Evolutionary conservation across 2,113 vertebrate genomes (phyloP).

Genomic region (Sylvicapra grimmia): DNA sequence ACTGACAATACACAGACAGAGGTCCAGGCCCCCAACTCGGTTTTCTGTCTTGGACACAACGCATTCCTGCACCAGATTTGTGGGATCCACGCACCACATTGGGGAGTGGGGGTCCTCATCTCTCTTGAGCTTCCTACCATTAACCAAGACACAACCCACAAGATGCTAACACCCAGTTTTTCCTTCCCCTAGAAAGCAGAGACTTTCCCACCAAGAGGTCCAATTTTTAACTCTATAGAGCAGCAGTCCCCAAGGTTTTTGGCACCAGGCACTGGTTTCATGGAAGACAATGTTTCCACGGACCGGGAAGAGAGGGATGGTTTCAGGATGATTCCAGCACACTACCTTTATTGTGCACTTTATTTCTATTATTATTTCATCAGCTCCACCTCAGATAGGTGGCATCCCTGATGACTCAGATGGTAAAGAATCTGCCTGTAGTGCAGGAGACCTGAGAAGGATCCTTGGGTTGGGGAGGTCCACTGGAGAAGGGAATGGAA

Average conservation of each 20-base stretch:
- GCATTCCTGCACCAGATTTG: neutral
- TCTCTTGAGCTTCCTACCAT: neutral
- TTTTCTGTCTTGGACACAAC: neutral
- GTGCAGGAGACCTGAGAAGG: neutral
- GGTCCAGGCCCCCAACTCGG: too few relatives aligned
- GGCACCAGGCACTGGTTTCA: neutral
- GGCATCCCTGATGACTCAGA: neutral
- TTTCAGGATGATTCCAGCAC: neutral
- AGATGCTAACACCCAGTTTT: neutral
- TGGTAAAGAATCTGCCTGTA: neutral
- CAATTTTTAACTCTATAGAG: neutral
- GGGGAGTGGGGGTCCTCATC: neutral
- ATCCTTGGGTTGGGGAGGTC: neutral
- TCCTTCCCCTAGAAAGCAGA: neutral
- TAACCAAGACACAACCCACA: neutral
- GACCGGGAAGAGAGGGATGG: neutral
- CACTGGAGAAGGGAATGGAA: neutral
- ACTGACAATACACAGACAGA: neutral
- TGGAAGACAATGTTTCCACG: neutral
- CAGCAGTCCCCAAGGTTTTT: neutral
- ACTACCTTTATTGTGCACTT: neutral
- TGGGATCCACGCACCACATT: accelerated
- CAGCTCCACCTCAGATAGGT: neutral
- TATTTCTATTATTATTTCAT: neutral
- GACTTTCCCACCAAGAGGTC: neutral